These are phyloP conservation scores for Phrynocephalus forsythii DNA, from an alignment of 2,797 vertebrate genomes.

Conservation along the genomic window DNA sequence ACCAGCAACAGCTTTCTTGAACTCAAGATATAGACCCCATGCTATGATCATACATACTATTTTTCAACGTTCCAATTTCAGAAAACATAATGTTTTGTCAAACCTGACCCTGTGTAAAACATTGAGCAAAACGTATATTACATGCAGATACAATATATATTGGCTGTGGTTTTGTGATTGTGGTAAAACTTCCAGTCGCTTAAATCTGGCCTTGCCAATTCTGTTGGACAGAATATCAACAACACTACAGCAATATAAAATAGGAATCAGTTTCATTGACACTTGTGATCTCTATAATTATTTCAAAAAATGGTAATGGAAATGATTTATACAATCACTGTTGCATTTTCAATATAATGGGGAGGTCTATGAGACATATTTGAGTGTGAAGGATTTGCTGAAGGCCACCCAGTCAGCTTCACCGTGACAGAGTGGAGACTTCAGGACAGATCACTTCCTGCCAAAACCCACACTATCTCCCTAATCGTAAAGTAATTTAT, in stretches of 20 bases:
- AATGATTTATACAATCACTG: neutral
- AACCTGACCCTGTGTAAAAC: too few species aligned
- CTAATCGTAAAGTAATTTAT: conserved; percentile 10
- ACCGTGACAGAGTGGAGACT: neutral
- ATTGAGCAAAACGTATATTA: neutral
- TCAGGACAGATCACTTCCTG: conserved; percentile 13
- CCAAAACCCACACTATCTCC: neutral
- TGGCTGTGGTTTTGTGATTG: neutral
- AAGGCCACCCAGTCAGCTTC: conserved; percentile 28
- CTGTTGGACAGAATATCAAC: neutral
- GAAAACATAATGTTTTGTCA: too few species aligned
- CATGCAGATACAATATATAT: neutral
- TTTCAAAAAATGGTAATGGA: neutral
- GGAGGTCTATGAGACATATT: neutral
- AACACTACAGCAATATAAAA: neutral
- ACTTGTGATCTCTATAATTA: neutral
- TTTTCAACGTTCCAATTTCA: too few species aligned
- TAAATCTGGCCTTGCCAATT: neutral
- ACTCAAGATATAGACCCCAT: too few species aligned
- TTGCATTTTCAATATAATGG: neutral
- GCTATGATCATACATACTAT: too few species aligned
- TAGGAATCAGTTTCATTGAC: neutral
- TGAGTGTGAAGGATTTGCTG: neutral
- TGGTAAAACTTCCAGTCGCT: neutral
- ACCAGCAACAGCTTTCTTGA: too few species aligned